phyloP scores from a whole-genome alignment of 92 coral and sea anemone species.

The Isaurus tuberculatus region DNA sequence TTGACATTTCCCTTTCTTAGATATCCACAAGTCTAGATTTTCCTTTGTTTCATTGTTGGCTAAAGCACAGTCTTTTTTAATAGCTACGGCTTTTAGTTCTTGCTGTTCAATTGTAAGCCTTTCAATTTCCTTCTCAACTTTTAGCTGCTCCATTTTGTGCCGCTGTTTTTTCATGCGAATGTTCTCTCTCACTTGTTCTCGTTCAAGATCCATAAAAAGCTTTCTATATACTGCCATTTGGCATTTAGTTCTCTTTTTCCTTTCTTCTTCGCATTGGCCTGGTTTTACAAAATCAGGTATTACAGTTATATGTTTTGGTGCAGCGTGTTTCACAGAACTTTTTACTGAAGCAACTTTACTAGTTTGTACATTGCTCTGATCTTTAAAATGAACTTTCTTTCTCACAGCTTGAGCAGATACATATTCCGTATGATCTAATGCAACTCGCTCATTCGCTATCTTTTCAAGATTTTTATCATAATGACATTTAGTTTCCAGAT shows the following conservation, averaged over 20 bases:
- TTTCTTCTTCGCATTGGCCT: slow-evolving; percentile 80
- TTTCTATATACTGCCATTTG: slow-evolving; percentile 94
- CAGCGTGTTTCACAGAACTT: not conserved
- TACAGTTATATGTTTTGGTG: slow-evolving; percentile 46
- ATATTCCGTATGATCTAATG: not conserved
- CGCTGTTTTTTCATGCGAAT: slow-evolving; percentile 96
- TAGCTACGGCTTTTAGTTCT: slow-evolving; percentile 43
- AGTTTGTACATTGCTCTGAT: not conserved
- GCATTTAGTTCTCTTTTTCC: slow-evolving; percentile 68
- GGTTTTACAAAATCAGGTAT: slow-evolving; percentile 80
- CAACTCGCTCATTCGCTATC: not conserved
- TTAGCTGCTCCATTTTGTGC: slow-evolving; percentile 88
- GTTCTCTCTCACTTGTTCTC: slow-evolving; percentile 96
- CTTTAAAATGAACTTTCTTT: slow-evolving; percentile 40
- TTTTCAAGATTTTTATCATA: not conserved
- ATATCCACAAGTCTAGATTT: slow-evolving; percentile 45
- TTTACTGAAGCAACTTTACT: slow-evolving; percentile 11
- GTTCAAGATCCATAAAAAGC: slow-evolving; percentile 95
- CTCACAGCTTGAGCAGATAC: not conserved
- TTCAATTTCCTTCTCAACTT: slow-evolving; percentile 91
- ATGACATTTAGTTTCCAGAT: slow-evolving; percentile 13
- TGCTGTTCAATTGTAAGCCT: slow-evolving; percentile 75
- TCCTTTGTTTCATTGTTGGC: slow-evolving; percentile 20
- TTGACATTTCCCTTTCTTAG: slow-evolving; percentile 46
- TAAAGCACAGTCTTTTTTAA: not conserved